Conservation (phyloP, 2,797 vertebrate genomes). For the Acanthiza pusilla region DNA sequence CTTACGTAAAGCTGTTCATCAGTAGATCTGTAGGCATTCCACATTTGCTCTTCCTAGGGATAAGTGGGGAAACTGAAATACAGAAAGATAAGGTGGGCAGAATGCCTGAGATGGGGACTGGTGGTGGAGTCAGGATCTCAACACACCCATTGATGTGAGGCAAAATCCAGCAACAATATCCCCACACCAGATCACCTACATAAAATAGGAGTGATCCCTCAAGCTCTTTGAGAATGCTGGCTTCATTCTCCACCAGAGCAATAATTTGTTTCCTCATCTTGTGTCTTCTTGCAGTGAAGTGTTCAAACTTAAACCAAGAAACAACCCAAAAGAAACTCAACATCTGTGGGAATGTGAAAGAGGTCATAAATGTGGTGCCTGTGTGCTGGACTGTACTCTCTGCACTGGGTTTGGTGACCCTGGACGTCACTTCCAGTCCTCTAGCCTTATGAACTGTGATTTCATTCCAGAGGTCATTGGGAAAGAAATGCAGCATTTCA, state of each 20-base stretch:
- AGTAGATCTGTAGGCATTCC: neutral
- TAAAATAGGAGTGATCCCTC: neutral
- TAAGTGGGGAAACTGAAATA: neutral
- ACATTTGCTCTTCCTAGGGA: neutral
- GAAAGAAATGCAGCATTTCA: neutral
- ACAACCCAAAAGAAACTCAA: neutral
- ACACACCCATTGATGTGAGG: rapidly evolving
- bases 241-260: neutral
- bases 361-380: neutral
- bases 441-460: neutral
- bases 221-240: neutral
- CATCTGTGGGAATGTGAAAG: neutral
- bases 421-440: neutral
- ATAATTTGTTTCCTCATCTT: neutral
- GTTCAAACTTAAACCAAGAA: neutral
- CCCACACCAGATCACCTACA: neutral
- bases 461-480: neutral
- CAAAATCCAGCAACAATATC: neutral
- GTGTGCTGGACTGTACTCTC: neutral
- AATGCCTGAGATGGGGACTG: neutral
- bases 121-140: neutral
- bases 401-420: neutral
- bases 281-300: neutral
- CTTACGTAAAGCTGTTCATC: neutral
- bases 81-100: neutral